Conservation (phyloP, 1,140 invertebrate genomes). For the Yoshiicerus persimilis region DNA sequence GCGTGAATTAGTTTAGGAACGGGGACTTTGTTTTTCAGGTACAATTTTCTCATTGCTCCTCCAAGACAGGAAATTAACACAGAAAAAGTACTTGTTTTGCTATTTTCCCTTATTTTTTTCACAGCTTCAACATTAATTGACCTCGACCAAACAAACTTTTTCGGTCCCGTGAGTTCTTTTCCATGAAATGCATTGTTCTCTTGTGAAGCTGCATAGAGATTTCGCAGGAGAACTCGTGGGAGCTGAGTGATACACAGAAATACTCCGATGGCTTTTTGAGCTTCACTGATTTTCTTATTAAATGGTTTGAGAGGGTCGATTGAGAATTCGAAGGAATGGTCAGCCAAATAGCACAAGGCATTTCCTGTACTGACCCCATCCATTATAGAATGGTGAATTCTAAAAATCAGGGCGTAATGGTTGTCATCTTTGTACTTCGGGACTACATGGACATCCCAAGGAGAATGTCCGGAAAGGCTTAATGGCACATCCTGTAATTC, state of each 20-base stretch:
- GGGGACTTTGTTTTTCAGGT: slow-evolving; percentile 4
- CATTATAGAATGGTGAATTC: slow-evolving; percentile 34
- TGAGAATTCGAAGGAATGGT: slow-evolving; percentile 40
- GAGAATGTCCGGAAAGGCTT: slow-evolving; percentile 11
- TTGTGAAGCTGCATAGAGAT: background rate
- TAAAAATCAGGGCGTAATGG: slow-evolving; percentile 28
- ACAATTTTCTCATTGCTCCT: slow-evolving; percentile 37
- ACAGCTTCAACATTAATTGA: slow-evolving; percentile 35
- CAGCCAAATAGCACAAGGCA: slow-evolving; percentile 37
- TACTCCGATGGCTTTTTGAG: background rate
- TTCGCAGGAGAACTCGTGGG: background rate
- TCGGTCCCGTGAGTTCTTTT: slow-evolving; percentile 37
- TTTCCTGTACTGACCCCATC: slow-evolving; percentile 40
- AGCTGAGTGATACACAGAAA: background rate
- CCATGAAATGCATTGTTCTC: slow-evolving; percentile 40
- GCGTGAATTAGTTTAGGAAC: slow-evolving; percentile 43
- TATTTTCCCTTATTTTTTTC: slow-evolving; percentile 34
- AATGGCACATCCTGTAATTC: slow-evolving; percentile 39
- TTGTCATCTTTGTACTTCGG: slow-evolving; percentile 28
- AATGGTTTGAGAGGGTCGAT: slow-evolving; percentile 41
- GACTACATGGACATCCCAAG: slow-evolving; percentile 47
- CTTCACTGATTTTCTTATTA: slow-evolving; percentile 16
- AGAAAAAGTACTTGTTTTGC: slow-evolving; percentile 35
- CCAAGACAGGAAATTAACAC: slow-evolving; percentile 40
- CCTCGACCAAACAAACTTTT: slow-evolving; percentile 39